phyloP scores from a whole-genome alignment of 2,888 invertebrate species.

The Asteroscopus sphinx region DNA sequence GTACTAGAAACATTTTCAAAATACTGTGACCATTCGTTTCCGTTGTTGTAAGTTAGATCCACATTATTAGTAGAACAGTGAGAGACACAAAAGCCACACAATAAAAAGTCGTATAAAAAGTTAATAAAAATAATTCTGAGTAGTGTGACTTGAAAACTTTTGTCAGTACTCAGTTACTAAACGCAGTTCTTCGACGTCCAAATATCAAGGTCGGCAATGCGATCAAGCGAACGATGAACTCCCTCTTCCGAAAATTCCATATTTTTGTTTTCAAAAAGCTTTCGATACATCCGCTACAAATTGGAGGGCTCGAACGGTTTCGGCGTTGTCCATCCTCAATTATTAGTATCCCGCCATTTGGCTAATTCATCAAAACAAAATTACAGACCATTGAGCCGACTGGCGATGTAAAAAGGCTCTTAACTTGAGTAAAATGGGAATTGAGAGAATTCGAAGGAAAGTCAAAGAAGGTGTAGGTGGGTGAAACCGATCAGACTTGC shows the following conservation, averaged over 20 bases:
- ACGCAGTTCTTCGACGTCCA: constrained; percentile 46
- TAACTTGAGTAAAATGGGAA: constrained; percentile 46
- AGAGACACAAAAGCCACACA: constrained; percentile 15
- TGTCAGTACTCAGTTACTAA: constrained; percentile 18
- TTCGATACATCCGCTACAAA: constrained; percentile 75
- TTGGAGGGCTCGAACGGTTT: constrained; percentile 69
- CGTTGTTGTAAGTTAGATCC: constrained; percentile 14
- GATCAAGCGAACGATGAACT: constrained; percentile 69
- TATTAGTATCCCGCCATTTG: constrained; percentile 75
- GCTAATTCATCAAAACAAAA: constrained; percentile 84
- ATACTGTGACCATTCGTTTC: constrained; percentile 10
- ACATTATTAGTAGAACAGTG: constrained; percentile 19
- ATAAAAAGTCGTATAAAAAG: constrained; percentile 33
- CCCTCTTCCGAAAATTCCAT: constrained; percentile 62
- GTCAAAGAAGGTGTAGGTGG: constrained; percentile 26
- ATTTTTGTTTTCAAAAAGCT: constrained; percentile 71
- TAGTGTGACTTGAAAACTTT: constrained; percentile 38
- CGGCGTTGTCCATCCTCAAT: constrained; percentile 67
- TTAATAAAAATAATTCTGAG: constrained; percentile 16
- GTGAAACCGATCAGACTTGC: no score
- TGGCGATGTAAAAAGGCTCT: constrained; percentile 60
- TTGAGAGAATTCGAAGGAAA: constrained; percentile 34
- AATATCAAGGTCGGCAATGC: constrained; percentile 62
- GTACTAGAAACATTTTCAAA: constrained; percentile 10
- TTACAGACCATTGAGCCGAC: constrained; percentile 75